Evolutionary conservation across 2,797 vertebrate genomes (phyloP), one percentile per base, ranked within the genome.

Genomic region (Danio jaintianensis): DNA sequence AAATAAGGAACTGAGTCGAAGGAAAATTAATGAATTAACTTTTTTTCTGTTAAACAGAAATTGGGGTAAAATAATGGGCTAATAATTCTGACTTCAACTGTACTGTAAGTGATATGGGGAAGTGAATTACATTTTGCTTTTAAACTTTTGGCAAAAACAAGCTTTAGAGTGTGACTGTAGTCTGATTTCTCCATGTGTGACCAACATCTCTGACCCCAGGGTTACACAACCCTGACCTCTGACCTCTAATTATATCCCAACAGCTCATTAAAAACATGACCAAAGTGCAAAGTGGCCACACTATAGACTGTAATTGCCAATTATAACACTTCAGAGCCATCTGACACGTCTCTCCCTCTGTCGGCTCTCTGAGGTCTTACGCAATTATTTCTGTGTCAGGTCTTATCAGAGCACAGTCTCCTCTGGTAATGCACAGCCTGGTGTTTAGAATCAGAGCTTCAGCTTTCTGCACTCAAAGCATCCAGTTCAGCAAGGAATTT

Each of bases 321-420:
- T 55, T 47, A 40, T 67, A 80, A 73, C 42, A 58, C n/a, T 42
- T 81, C 15, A n/a, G 18, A 59, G 3, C 20, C 11, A 4, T 22
- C 11, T 10, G 4, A 15, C 67, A 42, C 58, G 18, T 72, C 40
- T 3, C 48, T 29, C 42, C 43, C 10, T 7, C 8, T 22, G 4
- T 4, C 1, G 5, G n/a, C 10, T 38, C 56, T 75, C 36, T 29
- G 36, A 64, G 13, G 47, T 11, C 61, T 56, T 15, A 0, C 5
- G 62, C 20, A 56, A 67, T 67, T 45, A 77, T 4, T 11, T 29
- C 4, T 55, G 20, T 55, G 50, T 76, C 61, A 76, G 74, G 61
- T 10, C 76, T 66, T n/a, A 55, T 64, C 74, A 42, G 59, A 42
- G 47, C 47, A 22, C 20, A 1, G n/a, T 42, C 36, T 75, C 48